Percentiles rank a stretch among this genome's conserved stretches.
These are phyloP conservation scores for Lepidochrysops patricia DNA, from an alignment of 2,888 invertebrate genomes.

Conservation along the genomic window DNA sequence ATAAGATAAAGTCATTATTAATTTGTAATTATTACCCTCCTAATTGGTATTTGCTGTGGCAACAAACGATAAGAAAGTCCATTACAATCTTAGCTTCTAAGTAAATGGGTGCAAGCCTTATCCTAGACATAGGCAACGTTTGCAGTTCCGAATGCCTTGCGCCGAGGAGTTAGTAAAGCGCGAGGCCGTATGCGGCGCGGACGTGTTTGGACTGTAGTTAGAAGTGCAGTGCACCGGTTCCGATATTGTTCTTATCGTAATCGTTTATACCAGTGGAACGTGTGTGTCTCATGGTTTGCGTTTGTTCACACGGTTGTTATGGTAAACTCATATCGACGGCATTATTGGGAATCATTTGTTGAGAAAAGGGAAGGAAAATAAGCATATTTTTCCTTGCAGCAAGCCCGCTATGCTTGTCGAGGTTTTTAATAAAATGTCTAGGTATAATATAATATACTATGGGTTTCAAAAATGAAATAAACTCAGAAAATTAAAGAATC, in stretches of 20 bases:
- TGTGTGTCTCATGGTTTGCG: conserved; percentile 9
- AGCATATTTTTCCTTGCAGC: neutral
- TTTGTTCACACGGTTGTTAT: neutral
- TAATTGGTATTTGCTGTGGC: no score
- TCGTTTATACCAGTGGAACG: conserved; percentile 3
- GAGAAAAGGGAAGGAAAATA: neutral
- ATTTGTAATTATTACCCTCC: no score
- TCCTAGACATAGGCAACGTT: conserved; percentile 33
- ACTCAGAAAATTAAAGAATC: no score
- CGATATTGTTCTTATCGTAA: conserved; percentile 12
- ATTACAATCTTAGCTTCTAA: neutral
- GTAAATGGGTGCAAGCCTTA: neutral
- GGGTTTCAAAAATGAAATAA: no score
- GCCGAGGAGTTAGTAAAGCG: conserved; percentile 61
- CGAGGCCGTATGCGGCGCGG: conserved; percentile 48
- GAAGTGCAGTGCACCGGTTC: neutral
- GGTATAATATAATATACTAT: no score
- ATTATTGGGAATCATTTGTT: neutral
- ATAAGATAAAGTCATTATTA: no score
- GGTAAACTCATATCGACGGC: neutral
- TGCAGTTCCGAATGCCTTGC: conserved; percentile 28
- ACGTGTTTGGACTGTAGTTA: conserved; percentile 29
- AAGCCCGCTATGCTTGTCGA: no score
- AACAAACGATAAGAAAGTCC: no score
- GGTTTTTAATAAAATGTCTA: no score